Conservation (phyloP, 2,113 vertebrate species). For the Psittacula cyanocephala region DNA sequence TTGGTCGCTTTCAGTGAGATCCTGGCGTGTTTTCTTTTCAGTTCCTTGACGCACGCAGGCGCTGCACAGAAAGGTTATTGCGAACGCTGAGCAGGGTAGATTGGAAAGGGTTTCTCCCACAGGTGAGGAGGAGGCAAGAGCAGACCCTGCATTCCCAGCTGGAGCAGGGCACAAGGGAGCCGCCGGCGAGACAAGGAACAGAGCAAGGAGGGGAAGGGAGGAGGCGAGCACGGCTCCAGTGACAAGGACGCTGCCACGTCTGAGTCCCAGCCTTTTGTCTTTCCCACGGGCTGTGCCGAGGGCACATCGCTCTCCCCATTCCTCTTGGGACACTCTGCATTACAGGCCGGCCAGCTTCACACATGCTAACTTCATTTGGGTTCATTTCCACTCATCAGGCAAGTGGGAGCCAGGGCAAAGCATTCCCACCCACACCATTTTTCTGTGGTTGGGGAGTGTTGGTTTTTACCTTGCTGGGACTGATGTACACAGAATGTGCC, state of each 20-base stretch:
- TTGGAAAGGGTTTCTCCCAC: neutral
- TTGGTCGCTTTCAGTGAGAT: constrained; percentile 53
- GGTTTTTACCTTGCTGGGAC: neutral
- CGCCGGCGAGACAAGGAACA: neutral
- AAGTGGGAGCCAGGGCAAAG: neutral
- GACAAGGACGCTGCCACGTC: fast-evolving
- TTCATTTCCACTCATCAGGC: neutral
- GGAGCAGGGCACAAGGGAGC: neutral
- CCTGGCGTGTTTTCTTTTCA: neutral
- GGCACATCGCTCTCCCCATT: fast-evolving
- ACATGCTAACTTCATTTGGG: fast-evolving
- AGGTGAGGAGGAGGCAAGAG: neutral
- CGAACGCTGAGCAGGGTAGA: neutral
- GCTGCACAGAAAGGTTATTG: neutral
- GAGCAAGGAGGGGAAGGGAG: neutral
- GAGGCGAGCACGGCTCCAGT: neutral
- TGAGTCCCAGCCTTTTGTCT: fast-evolving
- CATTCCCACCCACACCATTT: fast-evolving
- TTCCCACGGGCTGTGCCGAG: fast-evolving
- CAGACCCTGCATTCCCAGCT: neutral
- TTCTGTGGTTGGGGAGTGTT: neutral
- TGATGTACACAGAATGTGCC: fast-evolving
- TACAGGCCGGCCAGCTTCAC: neutral
- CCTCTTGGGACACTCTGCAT: neutral
- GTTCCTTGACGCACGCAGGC: neutral